phyloP scores from a whole-genome alignment of 1,140 invertebrate genomes.

The Lucilia cuprina region DNA sequence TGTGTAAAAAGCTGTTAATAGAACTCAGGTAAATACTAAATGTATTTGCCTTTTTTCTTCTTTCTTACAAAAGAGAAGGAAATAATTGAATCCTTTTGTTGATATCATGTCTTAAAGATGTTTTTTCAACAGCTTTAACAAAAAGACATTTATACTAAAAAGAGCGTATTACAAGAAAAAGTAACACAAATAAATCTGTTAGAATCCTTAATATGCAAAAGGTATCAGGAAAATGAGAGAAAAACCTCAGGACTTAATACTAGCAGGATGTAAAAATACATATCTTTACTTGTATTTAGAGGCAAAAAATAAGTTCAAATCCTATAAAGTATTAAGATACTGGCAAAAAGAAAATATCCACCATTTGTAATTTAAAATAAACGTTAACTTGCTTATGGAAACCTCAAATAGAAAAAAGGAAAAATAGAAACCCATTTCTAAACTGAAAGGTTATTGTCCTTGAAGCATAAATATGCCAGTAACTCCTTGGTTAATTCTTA shows the following conservation, averaged over 20 bases:
- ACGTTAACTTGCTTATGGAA: not conserved
- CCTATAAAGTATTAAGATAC: not conserved
- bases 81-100: constrained; percentile 15
- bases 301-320: not conserved
- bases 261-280: no score
- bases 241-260: no score
- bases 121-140: not conserved
- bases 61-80: not conserved
- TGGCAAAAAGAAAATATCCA: not conserved
- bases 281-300: no score
- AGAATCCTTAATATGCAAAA: not conserved
- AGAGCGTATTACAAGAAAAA: not conserved
- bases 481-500: not conserved
- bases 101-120: not conserved
- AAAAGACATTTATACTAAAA: not conserved
- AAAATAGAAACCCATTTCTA: constrained; percentile 6
- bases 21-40: not conserved
- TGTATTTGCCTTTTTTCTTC: not conserved
- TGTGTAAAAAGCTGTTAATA: not conserved
- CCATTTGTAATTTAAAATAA: not conserved
- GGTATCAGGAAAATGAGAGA: not conserved
- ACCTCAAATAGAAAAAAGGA: not conserved
- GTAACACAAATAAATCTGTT: not conserved
- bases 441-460: constrained; percentile 19
- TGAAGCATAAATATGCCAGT: not conserved